Evolutionary conservation across 2,888 invertebrate species (phyloP), one percentile per base, ranked within the genome.

Genomic region (Odontomyia ornata): DNA sequence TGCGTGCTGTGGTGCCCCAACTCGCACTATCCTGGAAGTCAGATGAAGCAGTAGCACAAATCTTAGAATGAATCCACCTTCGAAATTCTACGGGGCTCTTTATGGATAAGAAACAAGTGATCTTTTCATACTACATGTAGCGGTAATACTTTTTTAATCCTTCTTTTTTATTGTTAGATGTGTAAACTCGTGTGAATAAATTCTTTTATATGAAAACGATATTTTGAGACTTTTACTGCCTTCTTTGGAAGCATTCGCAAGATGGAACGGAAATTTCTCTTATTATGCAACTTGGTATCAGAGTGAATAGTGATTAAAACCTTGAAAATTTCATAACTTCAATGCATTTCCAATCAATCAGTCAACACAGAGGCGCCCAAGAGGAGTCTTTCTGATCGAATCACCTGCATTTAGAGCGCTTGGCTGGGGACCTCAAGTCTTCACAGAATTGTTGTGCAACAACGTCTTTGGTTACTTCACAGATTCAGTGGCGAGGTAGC

Each of bases 201-300:
- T 43, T 57, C 36, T 73, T 73, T 73, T 73, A 73, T 73, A 60
- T 73, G 43, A 73, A 73, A 73, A 73, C 21, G 5, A 11, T 25
- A 36, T 18, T 25, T 23, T 13, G 4, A 27, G 25, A 9, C 1
- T 72, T 72, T 56, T 27, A 56, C n/a, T 52, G 15, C n/a, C 9
- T 69, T 27, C 28, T 72, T 72, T 52, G 5, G 11, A 5, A 18
- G 13, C 23, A 43, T 36, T 36, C 11, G 23, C 9, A 21, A 11
- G 36, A 36, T 13, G 60, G 23, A 21, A 36, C 7, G 57, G 23
- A 23, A 60, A 60, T 73, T 73, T 73, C 36, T 30, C 60, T 73
- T 27, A 1, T 73, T 73, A 60, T 60, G 43, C 25, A 73, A 73
- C 30, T 9, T 15, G 18, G n/a, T n/a, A 0, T 1, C 23, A 21